Base-by-base conservation (phyloP, 1,140 invertebrate species). In the Aphis craccivora region DNA sequence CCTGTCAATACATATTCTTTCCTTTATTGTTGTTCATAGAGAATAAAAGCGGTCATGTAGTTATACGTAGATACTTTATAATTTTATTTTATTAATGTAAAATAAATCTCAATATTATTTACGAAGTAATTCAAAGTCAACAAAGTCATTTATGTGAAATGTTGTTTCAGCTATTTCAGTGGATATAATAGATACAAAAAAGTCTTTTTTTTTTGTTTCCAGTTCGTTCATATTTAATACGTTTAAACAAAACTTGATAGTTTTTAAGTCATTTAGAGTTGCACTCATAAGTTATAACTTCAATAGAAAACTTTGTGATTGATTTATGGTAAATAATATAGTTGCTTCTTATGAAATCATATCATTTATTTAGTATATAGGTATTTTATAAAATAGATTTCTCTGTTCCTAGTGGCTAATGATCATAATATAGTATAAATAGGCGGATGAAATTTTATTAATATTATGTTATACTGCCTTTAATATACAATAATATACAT, bases 141-240 rank as follows among this genome's bases (percentile, higher is more conserved):
- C 22, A 35, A 35, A 22, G 87, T 76, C n/a, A n/a, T n/a, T n/a
- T 9, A 25, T 86, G 25, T 5, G 23, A 51, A 51, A n/a, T 76
- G 60, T 76, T 76, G 30, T 76, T 76, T 76, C 20, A n/a, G 30
- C 60, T 51, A 51, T 51, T 51, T n/a, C n/a, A n/a, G n/a, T 76
- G n/a, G 30, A 30, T 60, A 60, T 30, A 14, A 35, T 76, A 67
- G 60, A n/a, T 30, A 76, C 30, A n/a, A 4, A 30, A 67, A 4
- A 4, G 25, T 67, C 0, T 67, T 48, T 45, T 86, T 45, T 18
- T 53, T 22, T 88, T 11, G 6, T 51, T 51, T 53, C 20, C 25
- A 35, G n/a, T 88, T 51, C n/a, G 48, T 53, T 53, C 48, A 88
- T 88, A 88, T 51, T 88, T 51, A 35, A 88, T 87, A 87, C 14